These are phyloP conservation scores for Virgularia gustaviana DNA, from an alignment of 92 coral and sea anemone genomes.

Conservation along the genomic window DNA sequence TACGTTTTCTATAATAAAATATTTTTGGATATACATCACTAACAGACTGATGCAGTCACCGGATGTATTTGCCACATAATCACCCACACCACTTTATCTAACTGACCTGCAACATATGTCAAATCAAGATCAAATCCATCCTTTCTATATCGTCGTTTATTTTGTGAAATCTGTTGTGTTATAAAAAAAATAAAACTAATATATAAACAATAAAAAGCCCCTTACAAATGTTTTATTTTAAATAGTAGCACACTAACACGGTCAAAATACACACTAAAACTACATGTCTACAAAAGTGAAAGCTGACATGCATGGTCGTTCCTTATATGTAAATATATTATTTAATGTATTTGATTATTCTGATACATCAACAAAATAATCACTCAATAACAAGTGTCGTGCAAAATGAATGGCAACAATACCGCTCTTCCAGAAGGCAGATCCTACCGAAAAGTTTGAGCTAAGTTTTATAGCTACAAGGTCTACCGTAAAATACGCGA, in stretches of 20 bases:
- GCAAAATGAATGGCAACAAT: no score
- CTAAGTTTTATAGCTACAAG: no score
- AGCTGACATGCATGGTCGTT: no score
- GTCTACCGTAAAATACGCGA: no score
- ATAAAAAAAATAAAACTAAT: background rate
- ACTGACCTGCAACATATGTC: constrained; percentile 91
- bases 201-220: background rate
- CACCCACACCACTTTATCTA: background rate
- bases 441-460: no score
- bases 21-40: background rate
- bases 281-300: no score
- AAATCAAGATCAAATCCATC: constrained; percentile 98
- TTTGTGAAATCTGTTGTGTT: constrained; percentile 72
- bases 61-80: no score
- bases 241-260: background rate
- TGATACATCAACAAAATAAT: no score
- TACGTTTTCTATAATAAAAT: constrained; percentile 84
- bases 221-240: background rate
- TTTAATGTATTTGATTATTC: no score
- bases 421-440: no score
- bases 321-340: no score
- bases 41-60: background rate
- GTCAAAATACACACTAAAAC: background rate
- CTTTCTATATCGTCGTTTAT: constrained; percentile 79
- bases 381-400: no score